phyloP scores from a whole-genome alignment of 2,113 vertebrate species.

The Micromys minutus region DNA sequence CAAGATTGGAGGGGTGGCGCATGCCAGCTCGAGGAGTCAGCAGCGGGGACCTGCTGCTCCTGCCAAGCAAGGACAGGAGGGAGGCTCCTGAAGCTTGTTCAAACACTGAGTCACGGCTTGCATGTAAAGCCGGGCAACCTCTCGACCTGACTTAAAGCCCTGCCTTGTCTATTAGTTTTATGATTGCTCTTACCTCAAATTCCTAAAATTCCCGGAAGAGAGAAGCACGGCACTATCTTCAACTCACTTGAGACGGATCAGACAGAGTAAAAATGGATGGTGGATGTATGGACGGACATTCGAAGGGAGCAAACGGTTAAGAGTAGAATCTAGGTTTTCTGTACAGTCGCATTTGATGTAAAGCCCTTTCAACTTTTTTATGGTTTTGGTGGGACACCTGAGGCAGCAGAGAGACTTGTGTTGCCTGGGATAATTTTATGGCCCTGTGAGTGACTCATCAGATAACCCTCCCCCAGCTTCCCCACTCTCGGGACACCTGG shows the following conservation, averaged over 20 bases:
- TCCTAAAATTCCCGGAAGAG: neutral
- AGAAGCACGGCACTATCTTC: neutral
- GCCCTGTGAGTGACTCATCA: neutral
- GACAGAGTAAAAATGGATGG: neutral
- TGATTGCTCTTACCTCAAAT: neutral
- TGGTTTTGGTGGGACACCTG: neutral
- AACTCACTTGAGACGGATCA: neutral
- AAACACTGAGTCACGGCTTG: constrained; percentile 12
- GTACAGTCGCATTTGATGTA: neutral
- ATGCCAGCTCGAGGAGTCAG: neutral
- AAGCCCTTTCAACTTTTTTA: neutral
- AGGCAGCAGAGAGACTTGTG: neutral
- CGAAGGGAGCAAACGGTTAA: neutral
- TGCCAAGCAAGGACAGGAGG: neutral
- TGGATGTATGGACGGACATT: neutral
- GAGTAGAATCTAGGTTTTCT: neutral
- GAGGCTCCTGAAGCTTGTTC: constrained; percentile 45
- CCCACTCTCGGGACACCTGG: neutral
- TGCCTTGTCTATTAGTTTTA: neutral
- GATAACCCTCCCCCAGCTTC: neutral
- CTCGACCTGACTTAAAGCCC: neutral
- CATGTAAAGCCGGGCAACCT: neutral
- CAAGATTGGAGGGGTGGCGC: neutral
- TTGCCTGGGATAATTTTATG: neutral
- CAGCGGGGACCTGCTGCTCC: neutral